Percentiles rank a stretch among this genome's conserved stretches.
These are phyloP conservation scores for Julus scandinavius DNA, from an alignment of 2,888 invertebrate species.

Conservation along the genomic window DNA sequence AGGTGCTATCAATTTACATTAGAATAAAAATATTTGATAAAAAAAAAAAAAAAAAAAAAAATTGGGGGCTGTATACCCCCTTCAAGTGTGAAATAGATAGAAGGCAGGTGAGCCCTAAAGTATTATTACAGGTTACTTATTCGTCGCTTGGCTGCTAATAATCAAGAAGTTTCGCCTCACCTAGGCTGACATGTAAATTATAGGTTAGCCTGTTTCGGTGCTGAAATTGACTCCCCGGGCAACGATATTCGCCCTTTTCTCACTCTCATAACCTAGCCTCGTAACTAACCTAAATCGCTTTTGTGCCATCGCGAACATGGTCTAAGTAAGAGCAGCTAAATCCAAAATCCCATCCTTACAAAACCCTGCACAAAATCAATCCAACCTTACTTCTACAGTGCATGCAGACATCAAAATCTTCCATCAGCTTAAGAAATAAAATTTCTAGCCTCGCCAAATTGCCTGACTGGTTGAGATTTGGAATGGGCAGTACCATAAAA, in stretches of 20 bases:
- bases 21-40: background rate
- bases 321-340: too few species aligned
- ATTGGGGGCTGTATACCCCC: background rate
- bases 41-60: too few species aligned
- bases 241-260: conserved; percentile 33
- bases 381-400: too few species aligned
- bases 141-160: conserved; percentile 2
- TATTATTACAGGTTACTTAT: conserved; percentile 13
- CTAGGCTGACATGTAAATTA: conserved; percentile 27
- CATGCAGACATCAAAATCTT: too few species aligned
- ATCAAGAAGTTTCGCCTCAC: conserved; percentile 17
- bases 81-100: conserved; percentile 33
- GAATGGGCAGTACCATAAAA: too few species aligned
- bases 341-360: too few species aligned
- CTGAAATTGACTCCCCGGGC: conserved; percentile 27
- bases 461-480: too few species aligned
- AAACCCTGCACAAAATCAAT: too few species aligned
- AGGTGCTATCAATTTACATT: background rate
- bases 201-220: conserved; percentile 1
- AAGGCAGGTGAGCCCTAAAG: conserved; percentile 16
- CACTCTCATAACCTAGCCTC: conserved; percentile 33
- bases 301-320: background rate
- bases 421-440: too few species aligned
- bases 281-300: conserved; percentile 16
- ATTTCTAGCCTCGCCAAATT: too few species aligned